Evolutionary conservation across 2,797 vertebrate species (phyloP), one percentile per base, ranked within the genome.

Genomic region (Remorina albescens): DNA sequence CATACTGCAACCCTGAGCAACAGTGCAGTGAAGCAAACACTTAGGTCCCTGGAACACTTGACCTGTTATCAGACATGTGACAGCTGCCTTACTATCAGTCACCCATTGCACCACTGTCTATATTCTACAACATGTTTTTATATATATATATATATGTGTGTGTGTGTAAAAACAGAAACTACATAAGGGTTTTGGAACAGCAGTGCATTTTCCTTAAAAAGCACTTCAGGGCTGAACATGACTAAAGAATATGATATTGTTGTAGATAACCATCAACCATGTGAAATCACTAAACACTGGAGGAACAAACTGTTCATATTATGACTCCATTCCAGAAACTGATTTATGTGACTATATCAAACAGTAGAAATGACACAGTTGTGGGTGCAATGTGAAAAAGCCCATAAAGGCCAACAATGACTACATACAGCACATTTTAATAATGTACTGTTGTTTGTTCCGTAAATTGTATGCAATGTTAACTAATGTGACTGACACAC

Each of bases 21-120:
- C 73, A 67, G 60, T 28, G 36, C 68, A 63, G 65, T 82, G 66
- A 72, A 76, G 78, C 57, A 85, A 83, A 87, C 67, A 55, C 67
- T 79, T 63, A 32, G 79, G 58, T 74, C 84, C 32, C 80, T 88
- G 84, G 77, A 80, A 69, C 34, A 21, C 54, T 47, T 83, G 78
- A 78, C 70, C 54, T 11, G 32, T 82, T 90, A 89, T 88, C 78
- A 80, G 86, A 81, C 78, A 78, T 70, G 71, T 87, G 88, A 91
- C 85, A 84, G 83, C 71, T 83, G 86, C 76, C 72, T 71, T 60
- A 44, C 72, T 68, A 78, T 84, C 85, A 82, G 71, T 86, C 74
- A 82, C 57, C 59, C 49, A 26, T 56, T 44, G 13, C 34, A 64
- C 71, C 34, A 64, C 71, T 67, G 61, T 69, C 41, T 70, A 59